phyloP scores from a whole-genome alignment of 2,797 vertebrate species.

The Anabas testudineus region DNA sequence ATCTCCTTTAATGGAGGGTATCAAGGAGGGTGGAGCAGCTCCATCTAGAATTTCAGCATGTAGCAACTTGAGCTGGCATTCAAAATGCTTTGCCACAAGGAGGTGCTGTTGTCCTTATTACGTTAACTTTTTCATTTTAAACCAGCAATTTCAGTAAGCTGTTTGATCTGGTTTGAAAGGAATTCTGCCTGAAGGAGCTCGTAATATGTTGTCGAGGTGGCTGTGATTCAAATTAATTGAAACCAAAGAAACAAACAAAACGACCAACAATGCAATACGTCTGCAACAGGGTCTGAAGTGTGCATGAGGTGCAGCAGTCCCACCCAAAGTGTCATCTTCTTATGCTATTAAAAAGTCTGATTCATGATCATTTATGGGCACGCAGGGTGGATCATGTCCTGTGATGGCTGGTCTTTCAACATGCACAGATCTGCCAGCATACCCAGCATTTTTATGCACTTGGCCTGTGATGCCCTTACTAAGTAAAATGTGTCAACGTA shows the following conservation, averaged over 20 bases:
- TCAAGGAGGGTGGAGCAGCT: constrained; percentile 14
- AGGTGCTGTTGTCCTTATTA: not conserved
- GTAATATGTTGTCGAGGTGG: not conserved
- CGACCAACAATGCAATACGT: not conserved
- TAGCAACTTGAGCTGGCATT: constrained; percentile 6
- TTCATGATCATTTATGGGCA: constrained; percentile 20
- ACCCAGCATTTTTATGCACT: not conserved
- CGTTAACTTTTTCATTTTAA: too few relatives aligned
- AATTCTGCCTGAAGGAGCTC: not conserved
- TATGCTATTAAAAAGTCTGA: not conserved
- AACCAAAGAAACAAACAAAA: too few relatives aligned
- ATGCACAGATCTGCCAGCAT: not conserved
- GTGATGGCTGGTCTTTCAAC: not conserved
- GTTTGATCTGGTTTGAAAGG: not conserved
- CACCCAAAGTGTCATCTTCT: not conserved
- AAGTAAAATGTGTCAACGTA: not conserved
- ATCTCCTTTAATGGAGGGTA: not conserved
- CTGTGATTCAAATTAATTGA: not conserved
- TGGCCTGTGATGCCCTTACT: not conserved
- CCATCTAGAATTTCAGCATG: constrained; percentile 4
- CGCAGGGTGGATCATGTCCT: not conserved
- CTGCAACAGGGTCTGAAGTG: not conserved
- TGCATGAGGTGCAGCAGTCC: not conserved
- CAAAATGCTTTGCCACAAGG: constrained; percentile 4
- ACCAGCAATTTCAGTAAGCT: too few relatives aligned